phyloP scores from a whole-genome alignment of 2,888 invertebrate genomes.

The Ochropacha duplaris region DNA sequence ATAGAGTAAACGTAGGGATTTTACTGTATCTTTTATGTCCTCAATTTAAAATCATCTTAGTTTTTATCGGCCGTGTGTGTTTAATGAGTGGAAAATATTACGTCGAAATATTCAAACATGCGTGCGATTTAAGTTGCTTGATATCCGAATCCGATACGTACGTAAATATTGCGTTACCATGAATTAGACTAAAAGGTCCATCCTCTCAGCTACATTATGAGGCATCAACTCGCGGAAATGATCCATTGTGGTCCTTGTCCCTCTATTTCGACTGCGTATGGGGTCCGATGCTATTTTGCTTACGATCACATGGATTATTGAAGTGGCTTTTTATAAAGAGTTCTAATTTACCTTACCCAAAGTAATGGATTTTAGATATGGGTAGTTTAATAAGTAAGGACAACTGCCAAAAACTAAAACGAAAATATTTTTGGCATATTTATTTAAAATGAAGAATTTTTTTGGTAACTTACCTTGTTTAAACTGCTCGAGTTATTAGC shows the following conservation, averaged over 20 bases:
- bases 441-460: no score
- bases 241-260: constrained; percentile 67
- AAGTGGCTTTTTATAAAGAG: constrained; percentile 57
- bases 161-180: constrained; percentile 27
- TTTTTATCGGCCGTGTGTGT: constrained; percentile 28
- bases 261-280: constrained; percentile 46
- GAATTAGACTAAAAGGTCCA: constrained; percentile 50
- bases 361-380: constrained; percentile 21
- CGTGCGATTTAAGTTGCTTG: neutral
- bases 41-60: constrained; percentile 11
- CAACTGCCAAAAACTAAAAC: constrained; percentile 2
- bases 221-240: constrained; percentile 69
- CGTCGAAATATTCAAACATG: neutral
- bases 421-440: neutral
- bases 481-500: neutral
- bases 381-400: neutral
- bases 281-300: constrained; percentile 63
- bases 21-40: constrained; percentile 36
- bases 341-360: constrained; percentile 43
- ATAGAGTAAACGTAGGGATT: constrained; percentile 39
- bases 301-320: constrained; percentile 62
- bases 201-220: constrained; percentile 54
- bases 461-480: neutral
- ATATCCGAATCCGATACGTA: constrained; percentile 3
- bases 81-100: constrained; percentile 18